phyloP scores from a whole-genome alignment of 2,797 vertebrate genomes.

The Enteromius radiatus region DNA sequence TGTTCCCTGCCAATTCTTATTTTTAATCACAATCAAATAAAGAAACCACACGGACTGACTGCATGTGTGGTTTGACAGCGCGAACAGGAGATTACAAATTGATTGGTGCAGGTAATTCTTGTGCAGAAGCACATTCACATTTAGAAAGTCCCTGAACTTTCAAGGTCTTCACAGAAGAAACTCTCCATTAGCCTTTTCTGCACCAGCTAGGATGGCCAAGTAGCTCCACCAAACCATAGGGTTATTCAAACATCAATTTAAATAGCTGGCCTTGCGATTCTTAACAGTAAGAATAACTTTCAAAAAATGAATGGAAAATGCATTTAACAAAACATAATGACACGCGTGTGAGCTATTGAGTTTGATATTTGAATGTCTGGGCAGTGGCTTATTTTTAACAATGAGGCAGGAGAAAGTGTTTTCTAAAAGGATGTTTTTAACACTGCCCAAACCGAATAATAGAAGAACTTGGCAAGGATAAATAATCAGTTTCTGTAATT shows the following conservation, averaged over 20 bases:
- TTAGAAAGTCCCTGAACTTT: constrained; percentile 64
- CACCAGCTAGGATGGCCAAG: constrained; percentile 42
- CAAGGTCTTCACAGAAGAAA: constrained; percentile 66
- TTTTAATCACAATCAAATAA: not conserved
- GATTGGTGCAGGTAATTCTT: not conserved
- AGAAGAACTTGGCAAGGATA: constrained; percentile 47
- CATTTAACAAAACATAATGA: constrained; percentile 58
- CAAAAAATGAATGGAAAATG: constrained; percentile 52
- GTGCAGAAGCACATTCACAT: constrained; percentile 29
- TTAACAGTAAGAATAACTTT: constrained; percentile 53
- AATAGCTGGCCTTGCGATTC: constrained; percentile 63
- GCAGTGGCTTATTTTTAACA: constrained; percentile 32
- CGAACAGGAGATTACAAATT: not conserved
- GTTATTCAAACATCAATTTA: constrained; percentile 61
- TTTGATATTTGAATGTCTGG: constrained; percentile 46
- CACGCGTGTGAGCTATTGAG: constrained; percentile 44
- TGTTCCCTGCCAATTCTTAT: not conserved
- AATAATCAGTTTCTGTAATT: constrained; percentile 54
- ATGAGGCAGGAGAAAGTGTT: constrained; percentile 33
- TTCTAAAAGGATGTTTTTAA: constrained; percentile 35
- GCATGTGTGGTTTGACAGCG: not conserved
- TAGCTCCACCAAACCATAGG: constrained; percentile 32
- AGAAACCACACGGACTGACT: not conserved
- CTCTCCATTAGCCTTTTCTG: constrained; percentile 53
- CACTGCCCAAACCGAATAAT: constrained; percentile 32